Base-by-base conservation (phyloP, 2,113 vertebrate genomes). In the Empidonax traillii region DNA sequence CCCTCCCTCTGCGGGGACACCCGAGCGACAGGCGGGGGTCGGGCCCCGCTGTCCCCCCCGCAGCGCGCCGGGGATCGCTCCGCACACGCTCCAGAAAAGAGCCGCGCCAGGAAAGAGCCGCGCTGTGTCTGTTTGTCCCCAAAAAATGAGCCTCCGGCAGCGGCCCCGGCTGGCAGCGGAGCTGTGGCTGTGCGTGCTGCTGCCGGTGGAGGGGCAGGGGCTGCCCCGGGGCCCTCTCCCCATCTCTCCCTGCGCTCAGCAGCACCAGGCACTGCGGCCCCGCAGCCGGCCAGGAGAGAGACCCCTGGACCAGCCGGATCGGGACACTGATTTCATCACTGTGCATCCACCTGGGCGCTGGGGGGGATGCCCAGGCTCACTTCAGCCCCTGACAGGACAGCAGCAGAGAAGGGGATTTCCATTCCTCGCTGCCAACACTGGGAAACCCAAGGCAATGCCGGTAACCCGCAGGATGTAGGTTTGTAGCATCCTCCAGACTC, bases 391-490 rank as follows among this genome's bases (percentile, higher is more conserved):
- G 53, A 51, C 58, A 80, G 66, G 10, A 61, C 24, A 41, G 55
- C 25, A 31, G 46, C 2, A 3, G 31, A 39, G 33, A 37, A 19
- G 14, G 35, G 24, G 35, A 44, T 51, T 71, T 52, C 33, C 2
- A 0, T 9, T 49, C 65, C 73, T 56, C 59, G 0, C 4, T 6
- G 23, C 62, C 43, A 76, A 37, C 9, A 3, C 9, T 2, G 62
- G 52, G 31, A 31, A 55, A 30, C 9, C 27, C 23, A 0, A 27
- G 39, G 79, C 47, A 7, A 43, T 0, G 39, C 47, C 12, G 22
- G 44, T 25, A 51, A 19, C 23, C 30, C 31, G 0, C 4, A 0
- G 49, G 44, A 5, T 10, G 49, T 0, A 15, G 37, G 24, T 9
- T 12, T 3, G 58, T 20, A 37, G 63, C 23, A 3, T 2, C 12